A percentile compares a stretch with the other conserved stretches of the same genome.
Evolutionary conservation across 2,113 vertebrate species (phyloP).

Genomic region (Colaptes auratus): DNA sequence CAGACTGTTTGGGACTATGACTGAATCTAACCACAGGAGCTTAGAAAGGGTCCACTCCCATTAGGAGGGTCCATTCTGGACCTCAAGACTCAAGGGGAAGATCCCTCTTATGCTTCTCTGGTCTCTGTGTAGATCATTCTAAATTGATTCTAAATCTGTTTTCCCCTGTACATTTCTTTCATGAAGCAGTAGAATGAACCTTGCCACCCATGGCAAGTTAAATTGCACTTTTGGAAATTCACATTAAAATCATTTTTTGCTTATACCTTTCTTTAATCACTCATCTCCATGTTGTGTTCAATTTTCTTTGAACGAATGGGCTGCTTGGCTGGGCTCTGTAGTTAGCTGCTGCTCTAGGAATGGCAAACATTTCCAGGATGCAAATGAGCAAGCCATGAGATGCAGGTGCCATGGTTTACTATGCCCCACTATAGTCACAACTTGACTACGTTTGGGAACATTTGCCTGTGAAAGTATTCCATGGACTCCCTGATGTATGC

Average conservation of each 20-base stretch:
- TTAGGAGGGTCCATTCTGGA: not conserved
- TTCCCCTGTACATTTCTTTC: not conserved
- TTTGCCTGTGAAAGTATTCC: not conserved
- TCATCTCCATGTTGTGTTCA: not conserved
- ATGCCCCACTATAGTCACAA: not conserved
- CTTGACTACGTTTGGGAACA: fast-evolving
- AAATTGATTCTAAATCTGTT: not conserved
- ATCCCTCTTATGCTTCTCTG: not conserved
- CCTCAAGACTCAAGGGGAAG: not conserved
- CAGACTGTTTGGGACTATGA: not conserved
- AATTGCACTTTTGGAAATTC: not conserved
- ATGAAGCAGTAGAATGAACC: not conserved
- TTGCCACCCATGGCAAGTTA: not conserved
- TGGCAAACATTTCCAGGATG: not conserved
- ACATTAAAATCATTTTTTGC: not conserved
- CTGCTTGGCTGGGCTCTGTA: not conserved
- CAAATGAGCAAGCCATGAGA: not conserved
- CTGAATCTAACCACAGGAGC: not conserved
- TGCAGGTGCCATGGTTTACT: not conserved
- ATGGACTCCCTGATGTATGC: fast-evolving
- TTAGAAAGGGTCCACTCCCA: too few relatives aligned
- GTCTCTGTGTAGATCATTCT: not conserved
- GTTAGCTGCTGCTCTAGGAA: not conserved
- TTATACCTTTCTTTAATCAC: not conserved
- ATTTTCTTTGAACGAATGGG: not conserved